phyloP scores from a whole-genome alignment of 2,888 invertebrate genomes.

The Neoscelio sp. region DNA sequence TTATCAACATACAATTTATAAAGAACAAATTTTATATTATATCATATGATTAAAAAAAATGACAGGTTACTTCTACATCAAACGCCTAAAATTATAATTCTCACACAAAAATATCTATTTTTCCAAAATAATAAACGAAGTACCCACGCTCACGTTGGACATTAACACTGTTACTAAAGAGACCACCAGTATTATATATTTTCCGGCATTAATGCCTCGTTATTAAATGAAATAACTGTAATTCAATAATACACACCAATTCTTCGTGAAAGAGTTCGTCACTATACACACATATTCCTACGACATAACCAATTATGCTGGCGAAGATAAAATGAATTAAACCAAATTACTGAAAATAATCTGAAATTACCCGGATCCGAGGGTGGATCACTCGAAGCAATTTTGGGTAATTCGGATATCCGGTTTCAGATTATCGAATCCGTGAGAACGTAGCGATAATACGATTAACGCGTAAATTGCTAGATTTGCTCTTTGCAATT shows the following conservation, averaged over 20 bases:
- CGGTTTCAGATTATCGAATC: constrained; percentile 67
- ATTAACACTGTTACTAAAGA: too few species aligned
- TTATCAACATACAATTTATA: too few species aligned
- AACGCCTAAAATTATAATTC: too few species aligned
- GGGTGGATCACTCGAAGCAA: constrained; percentile 60
- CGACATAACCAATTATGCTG: constrained; percentile 46
- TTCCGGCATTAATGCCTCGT: constrained; percentile 3
- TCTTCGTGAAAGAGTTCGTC: constrained; percentile 32
- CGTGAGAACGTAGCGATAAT: constrained; percentile 63
- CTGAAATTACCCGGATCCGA: constrained; percentile 65
- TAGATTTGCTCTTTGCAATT: constrained; percentile 12
- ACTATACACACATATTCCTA: constrained; percentile 3
- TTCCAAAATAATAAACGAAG: too few species aligned
- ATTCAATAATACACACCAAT: constrained; percentile 26
- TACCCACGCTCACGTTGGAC: too few species aligned
- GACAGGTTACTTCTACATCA: too few species aligned
- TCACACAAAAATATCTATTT: too few species aligned
- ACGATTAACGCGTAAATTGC: constrained; percentile 39
- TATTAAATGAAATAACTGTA: constrained; percentile 45
- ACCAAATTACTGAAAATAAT: constrained; percentile 66
- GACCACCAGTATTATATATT: background rate
- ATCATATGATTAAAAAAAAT: too few species aligned
- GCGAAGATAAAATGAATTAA: constrained; percentile 58
- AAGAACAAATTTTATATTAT: too few species aligned
- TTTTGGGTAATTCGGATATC: constrained; percentile 68